These are phyloP conservation scores for Dolichomitus sp. DNA, from an alignment of 2,888 invertebrate species.

Conservation along the genomic window DNA sequence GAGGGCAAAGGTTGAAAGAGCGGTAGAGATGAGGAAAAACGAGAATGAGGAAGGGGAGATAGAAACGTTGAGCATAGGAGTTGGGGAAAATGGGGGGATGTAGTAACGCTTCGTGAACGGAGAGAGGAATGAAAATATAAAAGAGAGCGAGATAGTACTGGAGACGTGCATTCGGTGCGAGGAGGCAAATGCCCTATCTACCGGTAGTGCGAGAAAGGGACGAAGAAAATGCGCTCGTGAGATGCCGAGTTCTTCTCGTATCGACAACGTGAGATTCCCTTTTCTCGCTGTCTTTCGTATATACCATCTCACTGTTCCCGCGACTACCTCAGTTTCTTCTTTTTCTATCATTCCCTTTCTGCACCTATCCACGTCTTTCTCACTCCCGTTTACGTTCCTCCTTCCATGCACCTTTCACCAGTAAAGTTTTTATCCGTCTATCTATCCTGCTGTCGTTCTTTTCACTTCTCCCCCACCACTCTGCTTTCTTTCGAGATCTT, in stretches of 20 bases:
- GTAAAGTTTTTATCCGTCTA: conserved; percentile 66
- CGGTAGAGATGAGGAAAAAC: conserved; percentile 43
- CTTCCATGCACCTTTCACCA: conserved; percentile 45
- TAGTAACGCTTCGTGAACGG: conserved; percentile 58
- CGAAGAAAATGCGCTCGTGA: conserved; percentile 50
- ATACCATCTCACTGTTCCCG: conserved; percentile 53
- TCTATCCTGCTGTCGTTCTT: conserved; percentile 58
- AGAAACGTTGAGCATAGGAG: conserved; percentile 36
- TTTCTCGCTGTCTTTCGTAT: conserved; percentile 60
- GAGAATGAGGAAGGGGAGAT: conserved; percentile 19
- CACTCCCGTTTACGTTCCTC: conserved; percentile 35
- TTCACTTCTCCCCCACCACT: not conserved
- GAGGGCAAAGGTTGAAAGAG: conserved; percentile 58
- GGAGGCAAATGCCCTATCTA: not conserved
- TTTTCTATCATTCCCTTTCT: conserved; percentile 6
- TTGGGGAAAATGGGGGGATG: conserved; percentile 37
- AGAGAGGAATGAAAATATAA: conserved; percentile 59
- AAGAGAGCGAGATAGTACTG: conserved; percentile 26
- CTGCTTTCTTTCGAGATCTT: conserved; percentile 28
- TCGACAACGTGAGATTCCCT: conserved; percentile 65
- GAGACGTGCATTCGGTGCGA: conserved; percentile 1
- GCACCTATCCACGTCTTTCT: conserved; percentile 24
- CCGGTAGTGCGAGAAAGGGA: conserved; percentile 30
- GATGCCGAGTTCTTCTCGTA: conserved; percentile 59
- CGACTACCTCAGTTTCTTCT: conserved; percentile 12